Evolutionary conservation across 1,140 invertebrate species (phyloP), one percentile per base, ranked within the genome.

Genomic region (Drosophila bocki): DNA sequence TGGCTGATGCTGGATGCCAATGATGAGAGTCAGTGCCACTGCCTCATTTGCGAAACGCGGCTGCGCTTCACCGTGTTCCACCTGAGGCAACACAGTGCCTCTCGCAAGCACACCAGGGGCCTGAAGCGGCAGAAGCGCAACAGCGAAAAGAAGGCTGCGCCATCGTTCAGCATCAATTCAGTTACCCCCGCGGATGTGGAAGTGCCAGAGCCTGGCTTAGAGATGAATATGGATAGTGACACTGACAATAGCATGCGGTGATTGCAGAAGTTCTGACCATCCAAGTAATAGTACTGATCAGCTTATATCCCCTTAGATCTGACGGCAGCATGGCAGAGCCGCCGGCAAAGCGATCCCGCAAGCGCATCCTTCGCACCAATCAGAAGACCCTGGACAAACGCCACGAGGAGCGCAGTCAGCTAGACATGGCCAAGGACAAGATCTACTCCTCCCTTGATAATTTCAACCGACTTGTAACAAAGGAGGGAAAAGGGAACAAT

Each of bases 401-500:
- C 26, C 3, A 26, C 26, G 26, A 80, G 1, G 83, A 87, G 17
- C 69, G 69, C 33, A 65, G 44, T 7, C 84, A 88, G 4, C 11
- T 88, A n/a, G 77, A 83, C 7, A 65, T 83, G 62, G 83, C 82
- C 13, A 87, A 83, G 78, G 83, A 87, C 13, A 87, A 83, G 78
- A 87, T 87, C 9, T 75, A 54, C 33, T 87, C 77, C 8, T 83
- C 84, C 0, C 74, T 81, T 8, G 78, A 90, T 8, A 88, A 82
- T 35, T 71, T 81, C 1, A n/a, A 64, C 8, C 80, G 84, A 33
- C 59, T 84, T 35, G 75, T 76, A 1, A 67, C 60, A 1, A 33
- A 87, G 3, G 83, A 86, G 17, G 71, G 76, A 0, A 60, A 69
- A 2, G 26, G 12, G 0, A 41, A 15, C 26, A 29, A 29, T 6